Evolutionary conservation across 1,140 invertebrate species (phyloP).

Genomic region (Heliconius melpomene): DNA sequence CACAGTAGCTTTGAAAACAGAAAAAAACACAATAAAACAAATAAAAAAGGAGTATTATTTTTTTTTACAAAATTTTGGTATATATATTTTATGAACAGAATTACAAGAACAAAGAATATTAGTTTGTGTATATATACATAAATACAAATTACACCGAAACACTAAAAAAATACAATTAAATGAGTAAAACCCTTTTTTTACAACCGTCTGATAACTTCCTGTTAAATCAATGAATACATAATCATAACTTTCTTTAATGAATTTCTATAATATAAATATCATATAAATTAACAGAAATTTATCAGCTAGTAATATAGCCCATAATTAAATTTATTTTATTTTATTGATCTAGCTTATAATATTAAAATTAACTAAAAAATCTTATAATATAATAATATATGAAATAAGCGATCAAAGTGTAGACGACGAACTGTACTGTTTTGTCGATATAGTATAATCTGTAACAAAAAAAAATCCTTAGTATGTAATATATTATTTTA

Average conservation of each 20-base stretch:
- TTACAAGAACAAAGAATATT: too few relatives aligned
- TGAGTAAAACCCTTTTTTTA: background rate
- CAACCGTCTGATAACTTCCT: background rate
- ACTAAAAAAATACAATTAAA: background rate
- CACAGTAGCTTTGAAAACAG: too few relatives aligned
- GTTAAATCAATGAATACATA: background rate
- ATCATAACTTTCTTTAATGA: background rate
- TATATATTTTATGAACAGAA: too few relatives aligned
- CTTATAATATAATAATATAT: slow-evolving; percentile 42
- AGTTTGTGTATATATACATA: too few relatives aligned
- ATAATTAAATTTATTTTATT: background rate
- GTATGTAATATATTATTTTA: too few relatives aligned
- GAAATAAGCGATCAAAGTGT: slow-evolving; percentile 13
- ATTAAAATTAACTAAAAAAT: slow-evolving; percentile 33
- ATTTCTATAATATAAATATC: background rate
- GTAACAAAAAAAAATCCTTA: slow-evolving; percentile 48
- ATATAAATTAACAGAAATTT: background rate
- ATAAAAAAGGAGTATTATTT: too few relatives aligned
- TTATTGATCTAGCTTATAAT: background rate
- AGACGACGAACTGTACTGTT: slow-evolving; percentile 63
- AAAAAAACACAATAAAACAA: too few relatives aligned
- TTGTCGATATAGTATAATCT: slow-evolving; percentile 82
- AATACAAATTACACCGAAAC: too few relatives aligned
- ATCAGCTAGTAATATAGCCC: background rate
- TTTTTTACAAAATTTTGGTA: too few relatives aligned